phyloP scores from a whole-genome alignment of 2,113 vertebrate species.

The Psephotus haematonotus region DNA sequence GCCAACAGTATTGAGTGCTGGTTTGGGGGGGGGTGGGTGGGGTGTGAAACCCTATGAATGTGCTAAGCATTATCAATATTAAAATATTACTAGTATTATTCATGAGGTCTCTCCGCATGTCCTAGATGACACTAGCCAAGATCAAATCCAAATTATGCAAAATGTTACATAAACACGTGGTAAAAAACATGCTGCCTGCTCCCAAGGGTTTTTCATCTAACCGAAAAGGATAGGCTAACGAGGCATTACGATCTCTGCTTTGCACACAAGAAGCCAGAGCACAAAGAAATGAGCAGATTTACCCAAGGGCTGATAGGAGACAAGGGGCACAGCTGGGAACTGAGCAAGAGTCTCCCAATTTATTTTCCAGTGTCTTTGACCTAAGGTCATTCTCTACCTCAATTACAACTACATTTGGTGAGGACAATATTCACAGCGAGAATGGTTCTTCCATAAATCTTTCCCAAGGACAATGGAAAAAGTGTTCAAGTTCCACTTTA shows the following conservation, averaged over 20 bases:
- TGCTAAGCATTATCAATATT: constrained; percentile 49
- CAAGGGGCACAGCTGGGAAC: not conserved
- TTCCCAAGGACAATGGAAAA: not conserved
- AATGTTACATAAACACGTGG: constrained; percentile 35
- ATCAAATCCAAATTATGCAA: constrained; percentile 22
- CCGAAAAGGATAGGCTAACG: constrained; percentile 31
- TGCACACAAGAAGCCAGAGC: not conserved
- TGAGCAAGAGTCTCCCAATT: not conserved
- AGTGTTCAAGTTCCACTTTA: not conserved
- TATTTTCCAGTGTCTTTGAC: not conserved
- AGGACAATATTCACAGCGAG: not conserved
- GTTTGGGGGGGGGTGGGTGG: not conserved
- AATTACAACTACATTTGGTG: not conserved
- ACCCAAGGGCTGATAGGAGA: constrained; percentile 5
- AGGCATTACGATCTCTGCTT: not conserved
- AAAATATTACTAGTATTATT: constrained; percentile 61
- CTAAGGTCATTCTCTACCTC: not conserved
- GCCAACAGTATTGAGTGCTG: not conserved
- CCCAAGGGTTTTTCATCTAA: constrained; percentile 23
- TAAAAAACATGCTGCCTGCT: constrained; percentile 12
- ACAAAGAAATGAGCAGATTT: not conserved
- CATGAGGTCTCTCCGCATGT: constrained; percentile 13
- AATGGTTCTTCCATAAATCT: not conserved
- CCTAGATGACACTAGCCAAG: constrained; percentile 11
- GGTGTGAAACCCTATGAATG: not conserved